phyloP scores from a whole-genome alignment of 2,888 invertebrate species.

The Homarus gammarus region DNA sequence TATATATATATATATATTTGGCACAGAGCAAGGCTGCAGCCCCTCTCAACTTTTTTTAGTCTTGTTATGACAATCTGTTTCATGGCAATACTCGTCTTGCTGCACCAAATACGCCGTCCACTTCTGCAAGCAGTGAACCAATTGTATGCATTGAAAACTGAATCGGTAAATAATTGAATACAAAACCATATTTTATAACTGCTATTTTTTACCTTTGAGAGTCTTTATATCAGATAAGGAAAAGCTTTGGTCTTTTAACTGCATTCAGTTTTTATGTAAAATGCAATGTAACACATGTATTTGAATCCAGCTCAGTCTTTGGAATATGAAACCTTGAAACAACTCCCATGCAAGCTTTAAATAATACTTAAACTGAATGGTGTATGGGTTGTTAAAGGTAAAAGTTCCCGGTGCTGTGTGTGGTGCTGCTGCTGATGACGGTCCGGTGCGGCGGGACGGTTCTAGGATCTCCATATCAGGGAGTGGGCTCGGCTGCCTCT shows the following conservation, averaged over 20 bases:
- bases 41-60: conserved; percentile 67
- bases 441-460: conserved; percentile 65
- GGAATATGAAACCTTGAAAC: conserved; percentile 61
- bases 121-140: conserved; percentile 69
- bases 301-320: conserved; percentile 64
- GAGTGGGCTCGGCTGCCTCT: conserved; percentile 69
- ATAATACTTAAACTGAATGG: conserved; percentile 39
- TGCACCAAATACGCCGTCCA: conserved; percentile 68
- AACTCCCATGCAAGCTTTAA: conserved; percentile 66
- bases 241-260: conserved; percentile 39
- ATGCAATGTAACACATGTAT: conserved; percentile 56
- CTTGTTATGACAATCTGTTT: conserved; percentile 72
- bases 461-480: conserved; percentile 74
- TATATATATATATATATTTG: conserved; percentile 46
- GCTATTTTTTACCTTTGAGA: conserved; percentile 62
- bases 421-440: conserved; percentile 50
- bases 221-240: conserved; percentile 57
- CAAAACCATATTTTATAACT: conserved; percentile 63
- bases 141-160: conserved; percentile 63
- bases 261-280: conserved; percentile 68
- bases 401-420: conserved; percentile 53
- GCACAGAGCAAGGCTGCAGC: conserved; percentile 72
- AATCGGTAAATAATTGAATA: conserved; percentile 55
- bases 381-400: conserved; percentile 66
- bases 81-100: conserved; percentile 74